These are phyloP conservation scores for Probaryconus sp. DNA, from an alignment of 1,140 invertebrate species.

Conservation along the genomic window DNA sequence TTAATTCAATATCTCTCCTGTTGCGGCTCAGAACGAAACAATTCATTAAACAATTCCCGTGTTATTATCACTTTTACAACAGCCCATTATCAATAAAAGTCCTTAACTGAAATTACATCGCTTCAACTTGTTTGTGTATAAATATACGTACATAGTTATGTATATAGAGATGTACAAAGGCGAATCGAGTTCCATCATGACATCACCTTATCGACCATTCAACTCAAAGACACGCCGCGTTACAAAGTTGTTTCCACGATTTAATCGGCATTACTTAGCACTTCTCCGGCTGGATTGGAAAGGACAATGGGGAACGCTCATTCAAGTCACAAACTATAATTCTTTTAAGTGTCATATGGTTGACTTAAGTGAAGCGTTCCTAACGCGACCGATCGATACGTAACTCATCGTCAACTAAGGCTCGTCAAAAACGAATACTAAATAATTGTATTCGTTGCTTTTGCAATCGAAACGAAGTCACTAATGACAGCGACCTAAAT, in stretches of 20 bases:
- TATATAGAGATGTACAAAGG: conserved; percentile 27
- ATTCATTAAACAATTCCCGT: conserved; percentile 38
- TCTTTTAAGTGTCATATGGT: conserved; percentile 48
- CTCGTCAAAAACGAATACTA: conserved; percentile 21
- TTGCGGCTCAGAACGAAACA: conserved; percentile 39
- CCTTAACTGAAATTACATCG: conserved; percentile 22
- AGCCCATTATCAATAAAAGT: conserved; percentile 20
- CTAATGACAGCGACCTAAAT: conserved; percentile 43
- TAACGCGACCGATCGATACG: conserved; percentile 50
- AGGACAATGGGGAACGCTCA: conserved; percentile 17
- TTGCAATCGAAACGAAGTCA: conserved; percentile 31
- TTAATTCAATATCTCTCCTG: too few species aligned
- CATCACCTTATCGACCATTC: conserved; percentile 27
- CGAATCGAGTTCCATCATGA: conserved; percentile 31
- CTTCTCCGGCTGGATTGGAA: conserved; percentile 30
- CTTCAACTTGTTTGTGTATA: conserved; percentile 17
- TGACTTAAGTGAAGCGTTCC: conserved; percentile 45
- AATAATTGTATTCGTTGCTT: conserved; percentile 32
- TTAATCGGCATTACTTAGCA: conserved; percentile 53
- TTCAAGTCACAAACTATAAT: conserved; percentile 41
- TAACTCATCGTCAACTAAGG: conserved; percentile 29
- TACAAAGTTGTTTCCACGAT: conserved; percentile 27
- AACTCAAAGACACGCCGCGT: conserved; percentile 23
- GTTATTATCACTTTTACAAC: conserved; percentile 24
- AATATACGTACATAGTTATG: too few species aligned